These are phyloP conservation scores for Aramus guarauna DNA, from an alignment of 2,113 vertebrate genomes.

Conservation along the genomic window DNA sequence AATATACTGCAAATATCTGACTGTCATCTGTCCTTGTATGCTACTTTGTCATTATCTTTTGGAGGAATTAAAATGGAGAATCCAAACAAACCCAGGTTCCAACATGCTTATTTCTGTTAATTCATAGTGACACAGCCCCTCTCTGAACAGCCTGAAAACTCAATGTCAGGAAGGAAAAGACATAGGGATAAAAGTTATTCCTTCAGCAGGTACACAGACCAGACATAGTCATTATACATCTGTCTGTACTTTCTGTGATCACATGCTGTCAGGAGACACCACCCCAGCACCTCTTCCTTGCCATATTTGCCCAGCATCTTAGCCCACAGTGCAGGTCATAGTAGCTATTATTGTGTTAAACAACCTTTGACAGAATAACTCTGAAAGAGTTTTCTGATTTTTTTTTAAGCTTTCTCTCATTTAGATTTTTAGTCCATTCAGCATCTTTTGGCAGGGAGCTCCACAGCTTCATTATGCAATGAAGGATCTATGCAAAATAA, in stretches of 20 bases:
- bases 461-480: fast-evolving
- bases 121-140: not conserved
- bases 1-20: not conserved
- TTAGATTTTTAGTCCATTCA: not conserved
- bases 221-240: not conserved
- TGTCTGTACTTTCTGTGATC: not conserved
- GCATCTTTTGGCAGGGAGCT: not conserved
- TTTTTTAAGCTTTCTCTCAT: not conserved
- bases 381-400: not conserved
- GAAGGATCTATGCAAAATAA: not conserved
- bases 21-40: not conserved
- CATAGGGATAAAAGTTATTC: not conserved
- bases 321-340: not conserved
- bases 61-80: not conserved
- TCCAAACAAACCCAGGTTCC: not conserved
- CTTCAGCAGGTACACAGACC: not conserved
- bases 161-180: not conserved
- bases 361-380: not conserved
- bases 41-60: not conserved
- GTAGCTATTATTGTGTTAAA: not conserved
- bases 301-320: not conserved
- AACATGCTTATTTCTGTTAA: not conserved
- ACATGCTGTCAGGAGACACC: not conserved
- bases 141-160: not conserved
- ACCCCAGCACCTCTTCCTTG: not conserved